Evolutionary conservation across 1,140 invertebrate species (phyloP), one percentile per base, ranked within the genome.

Genomic region (Leptopilina boulardi): DNA sequence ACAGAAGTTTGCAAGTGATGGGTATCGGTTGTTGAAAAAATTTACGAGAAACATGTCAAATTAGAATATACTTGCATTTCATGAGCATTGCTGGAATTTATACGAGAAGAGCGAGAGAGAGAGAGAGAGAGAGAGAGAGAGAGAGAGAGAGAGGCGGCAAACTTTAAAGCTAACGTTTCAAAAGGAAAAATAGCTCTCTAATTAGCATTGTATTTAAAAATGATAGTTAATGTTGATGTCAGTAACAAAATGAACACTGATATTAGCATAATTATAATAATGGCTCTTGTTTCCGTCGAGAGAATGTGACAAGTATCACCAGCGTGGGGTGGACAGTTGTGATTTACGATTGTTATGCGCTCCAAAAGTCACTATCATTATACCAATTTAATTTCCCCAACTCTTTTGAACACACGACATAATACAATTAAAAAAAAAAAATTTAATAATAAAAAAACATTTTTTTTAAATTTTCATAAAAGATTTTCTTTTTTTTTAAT

Each of bases 241-340:
- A 30, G 56, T 15, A 30, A 30, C 59, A 66, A 66, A 66, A 15
- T 30, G n/a, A 30, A 30, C 23, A 34, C 23, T 66, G 26, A 30
- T 66, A 66, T 30, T 66, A 66, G 59, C 23, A 66, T 66, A 66
- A 30, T 66, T 66, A 66, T 66, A 66, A 66, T 66, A 30, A 30
- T 66, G 59, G 59, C 5, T 13, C 23, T 66, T 66, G 59, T 66
- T 66, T 15, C 59, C 13, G 23, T 30, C 13, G 10, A n/a, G 59
- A 66, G 59, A 30, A 30, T 66, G 59, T 66, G 59, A 66, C 59
- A 66, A 66, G 59, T 30, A 66, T 26, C 59, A 66, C 18, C 59
- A 66, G 59, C 21, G 26, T 30, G 59, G 59, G 23, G 26, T 30
- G 23, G 26, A 34, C 59, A 66, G 23, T 66, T 26, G 15, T 66